These are phyloP conservation scores for Venustaconcha ellipsiformis DNA, from an alignment of 1,140 invertebrate species.

Conservation along the genomic window DNA sequence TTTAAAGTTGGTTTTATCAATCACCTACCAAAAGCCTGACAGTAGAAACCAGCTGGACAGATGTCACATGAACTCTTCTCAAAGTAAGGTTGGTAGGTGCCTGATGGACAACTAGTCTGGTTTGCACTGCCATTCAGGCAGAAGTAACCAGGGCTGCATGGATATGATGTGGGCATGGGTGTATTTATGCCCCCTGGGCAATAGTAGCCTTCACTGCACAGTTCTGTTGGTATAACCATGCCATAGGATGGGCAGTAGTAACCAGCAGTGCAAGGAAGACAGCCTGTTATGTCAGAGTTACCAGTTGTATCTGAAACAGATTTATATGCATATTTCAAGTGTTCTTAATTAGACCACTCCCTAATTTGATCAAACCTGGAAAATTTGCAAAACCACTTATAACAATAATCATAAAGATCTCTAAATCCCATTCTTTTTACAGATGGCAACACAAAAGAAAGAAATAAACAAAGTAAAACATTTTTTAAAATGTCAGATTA, in stretches of 20 bases:
- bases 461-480: too few species aligned
- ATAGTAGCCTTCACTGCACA: conserved; percentile 57
- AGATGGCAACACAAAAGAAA: too few species aligned
- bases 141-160: conserved; percentile 63
- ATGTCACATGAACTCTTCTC: conserved; percentile 53
- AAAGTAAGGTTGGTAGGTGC: conserved; percentile 61
- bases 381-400: too few species aligned
- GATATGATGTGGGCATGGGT: conserved; percentile 42
- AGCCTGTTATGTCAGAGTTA: conserved; percentile 51
- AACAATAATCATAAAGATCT: too few species aligned
- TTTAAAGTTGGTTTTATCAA: too few species aligned
- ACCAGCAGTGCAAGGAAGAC: conserved; percentile 58
- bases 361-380: too few species aligned
- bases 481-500: too few species aligned
- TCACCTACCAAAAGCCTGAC: conserved; percentile 59
- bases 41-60: conserved; percentile 63
- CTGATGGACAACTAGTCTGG: conserved; percentile 64
- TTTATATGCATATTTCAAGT: too few species aligned
- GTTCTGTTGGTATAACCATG: conserved; percentile 41
- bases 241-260: conserved; percentile 61
- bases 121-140: conserved; percentile 59
- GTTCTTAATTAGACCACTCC: too few species aligned
- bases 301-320: conserved; percentile 48
- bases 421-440: too few species aligned
- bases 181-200: conserved; percentile 60